Evolutionary conservation across 2,888 invertebrate species (phyloP).

Genomic region (Agrilus biguttatus): DNA sequence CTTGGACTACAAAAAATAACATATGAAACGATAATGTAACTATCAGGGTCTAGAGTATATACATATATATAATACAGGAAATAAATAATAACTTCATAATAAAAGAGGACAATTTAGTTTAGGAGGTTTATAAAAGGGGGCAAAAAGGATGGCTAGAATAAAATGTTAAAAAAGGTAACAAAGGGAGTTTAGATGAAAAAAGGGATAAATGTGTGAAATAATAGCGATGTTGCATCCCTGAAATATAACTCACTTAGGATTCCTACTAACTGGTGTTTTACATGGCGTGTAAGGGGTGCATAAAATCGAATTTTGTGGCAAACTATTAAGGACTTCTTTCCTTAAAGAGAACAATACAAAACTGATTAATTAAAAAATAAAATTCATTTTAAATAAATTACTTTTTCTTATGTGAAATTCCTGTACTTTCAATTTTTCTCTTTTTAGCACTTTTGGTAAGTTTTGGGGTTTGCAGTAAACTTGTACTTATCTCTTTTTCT

Average conservation of each 20-base stretch:
- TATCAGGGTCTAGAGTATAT: no score
- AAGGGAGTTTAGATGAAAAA: no score
- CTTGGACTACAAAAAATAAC: constrained; percentile 14
- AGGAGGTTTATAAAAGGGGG: no score
- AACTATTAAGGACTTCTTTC: constrained; percentile 43
- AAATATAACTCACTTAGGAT: constrained; percentile 40
- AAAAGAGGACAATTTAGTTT: no score
- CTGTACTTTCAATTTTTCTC: constrained; percentile 45
- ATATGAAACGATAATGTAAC: no score
- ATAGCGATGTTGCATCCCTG: no score
- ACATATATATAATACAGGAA: no score
- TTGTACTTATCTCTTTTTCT: constrained; percentile 23
- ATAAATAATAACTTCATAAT: no score
- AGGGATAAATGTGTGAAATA: no score
- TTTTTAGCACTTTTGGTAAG: constrained; percentile 49
- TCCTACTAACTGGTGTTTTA: constrained; percentile 29
- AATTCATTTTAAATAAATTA: constrained; percentile 19
- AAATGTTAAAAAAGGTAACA: no score
- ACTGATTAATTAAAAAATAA: background rate
- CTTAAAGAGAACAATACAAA: constrained; percentile 31
- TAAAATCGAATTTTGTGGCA: constrained; percentile 42
- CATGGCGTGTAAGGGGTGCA: constrained; percentile 38
- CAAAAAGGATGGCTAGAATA: no score
- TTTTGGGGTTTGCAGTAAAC: constrained; percentile 38
- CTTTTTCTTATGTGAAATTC: constrained; percentile 55